These are phyloP conservation scores for Parapsyche elsis DNA, from an alignment of 1,140 invertebrate genomes.

Conservation along the genomic window DNA sequence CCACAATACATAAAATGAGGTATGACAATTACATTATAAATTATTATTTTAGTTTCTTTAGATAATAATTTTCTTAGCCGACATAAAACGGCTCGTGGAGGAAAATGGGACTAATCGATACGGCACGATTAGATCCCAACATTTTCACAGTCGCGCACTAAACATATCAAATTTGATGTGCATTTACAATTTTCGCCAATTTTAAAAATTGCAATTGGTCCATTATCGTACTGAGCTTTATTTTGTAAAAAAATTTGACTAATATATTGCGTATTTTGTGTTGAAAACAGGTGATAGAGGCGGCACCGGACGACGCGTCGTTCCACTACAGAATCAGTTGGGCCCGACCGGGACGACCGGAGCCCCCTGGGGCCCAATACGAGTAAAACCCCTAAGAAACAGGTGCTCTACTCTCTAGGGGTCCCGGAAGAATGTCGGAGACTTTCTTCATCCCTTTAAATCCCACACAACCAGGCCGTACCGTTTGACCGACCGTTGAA, in stretches of 20 bases:
- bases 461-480: not conserved
- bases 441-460: not conserved
- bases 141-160: too few species aligned
- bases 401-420: conserved; percentile 44
- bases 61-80: too few species aligned
- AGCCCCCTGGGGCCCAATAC: conserved; percentile 62
- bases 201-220: too few species aligned
- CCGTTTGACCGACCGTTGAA: not conserved
- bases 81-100: too few species aligned
- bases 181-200: too few species aligned
- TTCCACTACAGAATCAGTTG: conserved; percentile 71
- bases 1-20: too few species aligned
- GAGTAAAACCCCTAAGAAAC: conserved; percentile 58
- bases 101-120: too few species aligned
- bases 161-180: too few species aligned
- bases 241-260: not conserved
- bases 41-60: too few species aligned
- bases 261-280: conserved; percentile 36
- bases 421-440: not conserved
- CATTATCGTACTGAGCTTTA: not conserved
- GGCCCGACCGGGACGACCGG: conserved; percentile 61
- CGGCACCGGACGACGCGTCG: conserved; percentile 69
- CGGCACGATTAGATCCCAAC: too few species aligned
- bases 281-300: conserved; percentile 66
- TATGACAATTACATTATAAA: too few species aligned